Base-by-base conservation (phyloP, 2,113 vertebrate genomes). In the Apodemus speciosus region DNA sequence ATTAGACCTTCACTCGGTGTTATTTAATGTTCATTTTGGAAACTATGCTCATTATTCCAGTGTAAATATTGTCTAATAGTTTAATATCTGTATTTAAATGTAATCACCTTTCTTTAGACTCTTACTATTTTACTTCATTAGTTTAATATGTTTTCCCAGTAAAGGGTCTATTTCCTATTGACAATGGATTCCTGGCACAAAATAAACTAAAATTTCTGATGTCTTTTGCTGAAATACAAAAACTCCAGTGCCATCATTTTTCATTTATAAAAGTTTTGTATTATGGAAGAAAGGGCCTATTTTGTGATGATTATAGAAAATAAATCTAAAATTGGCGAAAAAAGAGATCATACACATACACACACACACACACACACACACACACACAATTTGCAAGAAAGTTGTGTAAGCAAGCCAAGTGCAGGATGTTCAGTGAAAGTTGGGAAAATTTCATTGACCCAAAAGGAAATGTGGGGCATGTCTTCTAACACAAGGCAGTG, bases 101-200 rank as follows among this genome's bases (percentile, higher is more conserved):
- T 49, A 69, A 89, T 46, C 49, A 49, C 3, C 53, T 60, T 76
- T 81, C 35, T 91, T 75, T 77, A 20, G 85, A 83, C 79, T 85
- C 32, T 20, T 64, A 25, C 27, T 64, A 25, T 71, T 81, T 75
- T 85, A 75, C 60, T 68, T 83, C n/a, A 51, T 89, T n/a, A 58
- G 73, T 75, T 88, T 64, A 84, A 81, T 88, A 71, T 80, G 49
- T 56, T 93, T 94, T 88, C 75, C 56, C 71, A 46, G 71, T 64
- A 85, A 81, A 3, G 0, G 43, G 6, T 46, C 35, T 90, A n/a
- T 79, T 49, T 66, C n/a, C 60, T 58, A 62, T n/a, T 69, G 27
- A 8, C 56, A 91, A 86, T 56, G 16, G 4, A 6, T 76, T n/a
- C 20, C 20, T 16, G 66, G 10, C 20, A 86, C 49, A 76, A 81